Evolutionary conservation across 2,888 invertebrate species (phyloP).

Genomic region (Polietes domitor): DNA sequence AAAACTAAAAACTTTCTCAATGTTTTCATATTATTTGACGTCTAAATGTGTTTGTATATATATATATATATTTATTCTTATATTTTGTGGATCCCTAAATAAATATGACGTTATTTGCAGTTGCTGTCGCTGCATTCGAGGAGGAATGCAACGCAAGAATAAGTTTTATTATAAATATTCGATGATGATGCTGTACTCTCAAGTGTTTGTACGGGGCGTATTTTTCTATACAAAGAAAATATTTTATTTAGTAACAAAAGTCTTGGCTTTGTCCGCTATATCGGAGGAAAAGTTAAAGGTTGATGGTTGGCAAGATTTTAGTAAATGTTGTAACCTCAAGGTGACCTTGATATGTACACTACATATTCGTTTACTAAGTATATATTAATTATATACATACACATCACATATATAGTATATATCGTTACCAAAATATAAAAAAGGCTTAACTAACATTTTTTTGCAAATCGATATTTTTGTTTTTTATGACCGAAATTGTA

Average conservation of each 20-base stretch:
- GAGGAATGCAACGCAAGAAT: background rate
- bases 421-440: too few species aligned
- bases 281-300: background rate
- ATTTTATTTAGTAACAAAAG: too few species aligned
- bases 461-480: too few species aligned
- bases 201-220: too few species aligned
- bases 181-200: background rate
- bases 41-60: too few species aligned
- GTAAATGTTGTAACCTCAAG: slow-evolving; percentile 15
- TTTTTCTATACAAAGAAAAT: too few species aligned
- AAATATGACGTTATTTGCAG: slow-evolving; percentile 4
- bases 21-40: too few species aligned
- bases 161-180: slow-evolving; percentile 1
- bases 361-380: background rate
- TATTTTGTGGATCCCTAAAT: background rate
- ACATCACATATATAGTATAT: background rate
- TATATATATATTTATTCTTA: too few species aligned
- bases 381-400: slow-evolving; percentile 20
- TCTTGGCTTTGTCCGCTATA: too few species aligned
- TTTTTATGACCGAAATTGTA: too few species aligned
- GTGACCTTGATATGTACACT: slow-evolving; percentile 12
- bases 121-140: background rate
- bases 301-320: background rate
- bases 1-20: too few species aligned
- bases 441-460: too few species aligned